Percentiles rank a stretch among this genome's conserved stretches.
Conservation (phyloP, 2,113 vertebrate genomes). For the Anoplopoma fimbria region DNA sequence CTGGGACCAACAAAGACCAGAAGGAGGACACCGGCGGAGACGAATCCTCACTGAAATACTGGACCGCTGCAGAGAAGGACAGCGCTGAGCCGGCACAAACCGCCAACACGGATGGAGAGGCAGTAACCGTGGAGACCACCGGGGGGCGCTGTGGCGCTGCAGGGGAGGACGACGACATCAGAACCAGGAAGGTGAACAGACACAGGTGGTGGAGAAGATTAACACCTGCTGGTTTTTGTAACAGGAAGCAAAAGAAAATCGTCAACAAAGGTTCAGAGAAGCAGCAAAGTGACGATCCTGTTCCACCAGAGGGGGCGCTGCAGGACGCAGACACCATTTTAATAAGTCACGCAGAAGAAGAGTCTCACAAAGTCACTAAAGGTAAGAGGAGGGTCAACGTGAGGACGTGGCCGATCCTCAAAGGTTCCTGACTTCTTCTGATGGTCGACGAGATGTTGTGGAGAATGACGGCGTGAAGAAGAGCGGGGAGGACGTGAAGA, state of each 20-base stretch:
- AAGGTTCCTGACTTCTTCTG: background rate
- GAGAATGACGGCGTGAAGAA: too few relatives aligned
- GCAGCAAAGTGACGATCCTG: background rate
- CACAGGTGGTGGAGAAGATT: conserved; percentile 49
- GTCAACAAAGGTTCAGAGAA: background rate
- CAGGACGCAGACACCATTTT: background rate
- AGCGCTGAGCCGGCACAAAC: too few relatives aligned
- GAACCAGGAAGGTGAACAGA: background rate
- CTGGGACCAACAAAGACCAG: background rate
- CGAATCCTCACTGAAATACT: background rate
- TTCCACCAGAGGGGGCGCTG: conserved; percentile 3
- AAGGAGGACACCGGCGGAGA: too few relatives aligned
- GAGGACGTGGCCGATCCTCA: conserved; percentile 23
- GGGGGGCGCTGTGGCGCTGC: background rate
- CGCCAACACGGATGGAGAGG: too few relatives aligned
- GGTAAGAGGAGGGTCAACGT: conserved; percentile 3
- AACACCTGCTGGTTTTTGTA: conserved; percentile 36
- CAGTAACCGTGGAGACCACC: too few relatives aligned
- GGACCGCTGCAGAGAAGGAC: too few relatives aligned
- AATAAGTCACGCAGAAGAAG: too few relatives aligned
- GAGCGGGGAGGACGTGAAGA: too few relatives aligned
- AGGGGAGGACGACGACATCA: background rate
- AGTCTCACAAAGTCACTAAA: background rate
- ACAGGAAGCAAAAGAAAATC: conserved; percentile 18
- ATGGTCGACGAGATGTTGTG: too few relatives aligned